Conservation (phyloP, 2,113 vertebrate species). For the Sciurus niger region DNA sequence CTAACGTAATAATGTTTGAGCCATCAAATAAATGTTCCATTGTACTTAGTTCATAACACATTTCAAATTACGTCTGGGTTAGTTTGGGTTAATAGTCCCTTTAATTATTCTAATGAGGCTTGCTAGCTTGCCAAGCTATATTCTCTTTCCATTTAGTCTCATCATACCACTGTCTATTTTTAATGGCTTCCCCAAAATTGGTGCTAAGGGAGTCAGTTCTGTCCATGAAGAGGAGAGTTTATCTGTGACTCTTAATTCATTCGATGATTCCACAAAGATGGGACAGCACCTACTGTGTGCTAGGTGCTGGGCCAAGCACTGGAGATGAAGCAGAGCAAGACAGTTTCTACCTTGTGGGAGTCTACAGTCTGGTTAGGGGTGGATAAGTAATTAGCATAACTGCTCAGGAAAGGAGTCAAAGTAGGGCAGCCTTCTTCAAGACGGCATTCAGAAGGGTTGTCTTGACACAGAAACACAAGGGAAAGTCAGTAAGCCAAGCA, state of each 20-base stretch:
- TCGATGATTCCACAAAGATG: conserved; percentile 11
- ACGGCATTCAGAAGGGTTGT: not conserved
- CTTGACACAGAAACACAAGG: not conserved
- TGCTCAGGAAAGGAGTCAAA: not conserved
- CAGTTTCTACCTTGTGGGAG: not conserved
- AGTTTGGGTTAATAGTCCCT: conserved; percentile 77
- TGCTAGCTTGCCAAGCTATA: conserved; percentile 66
- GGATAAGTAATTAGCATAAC: not conserved
- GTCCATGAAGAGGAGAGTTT: conserved; percentile 33
- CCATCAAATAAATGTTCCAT: conserved; percentile 76
- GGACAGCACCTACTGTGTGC: not conserved
- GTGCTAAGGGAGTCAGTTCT: conserved; percentile 33
- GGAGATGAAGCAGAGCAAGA: not conserved
- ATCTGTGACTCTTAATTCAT: conserved; percentile 34
- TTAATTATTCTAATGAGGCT: conserved; percentile 79
- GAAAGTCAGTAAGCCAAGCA: not conserved
- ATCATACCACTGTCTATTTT: conserved; percentile 53
- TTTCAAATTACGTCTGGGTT: conserved; percentile 72
- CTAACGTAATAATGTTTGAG: conserved; percentile 60
- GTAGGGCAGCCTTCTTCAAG: not conserved
- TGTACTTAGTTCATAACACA: conserved; percentile 62
- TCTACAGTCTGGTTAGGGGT: not conserved
- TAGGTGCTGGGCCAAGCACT: not conserved
- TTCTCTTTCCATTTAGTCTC: conserved; percentile 63
- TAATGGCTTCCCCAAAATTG: conserved; percentile 63